Base-by-base conservation (phyloP, 2,113 vertebrate species). In the Bubo blakistoni region DNA sequence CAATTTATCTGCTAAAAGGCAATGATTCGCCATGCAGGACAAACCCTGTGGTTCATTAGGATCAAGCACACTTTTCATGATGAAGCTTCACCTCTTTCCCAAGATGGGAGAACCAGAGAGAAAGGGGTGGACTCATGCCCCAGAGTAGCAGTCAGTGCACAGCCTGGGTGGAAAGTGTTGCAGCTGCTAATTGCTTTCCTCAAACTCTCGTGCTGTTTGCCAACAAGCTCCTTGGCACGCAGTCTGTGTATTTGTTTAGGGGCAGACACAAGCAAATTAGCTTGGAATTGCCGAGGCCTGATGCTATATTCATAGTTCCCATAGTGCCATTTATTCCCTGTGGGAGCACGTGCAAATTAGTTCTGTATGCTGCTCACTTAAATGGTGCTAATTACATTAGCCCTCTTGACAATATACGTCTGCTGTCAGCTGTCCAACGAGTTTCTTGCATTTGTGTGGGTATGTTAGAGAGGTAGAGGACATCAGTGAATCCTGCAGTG, bases 321-420 rank as follows among this genome's bases (percentile, higher is more conserved):
- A 81, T 70, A 81, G 74, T 72, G 84, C 74, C 81, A 80, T 80
- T 96, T 94, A 94, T 70, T 97, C 94, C 89, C 89, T 44, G 92
- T 94, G 92, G 86, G 84, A 92, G 42, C 92, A 87, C 36, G 91
- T 96, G 95, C 89, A 96, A 97, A 97, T 97, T 96, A 97, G 96
- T 94, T 94, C 91, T 94, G 94, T 87, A 91, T 79, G 84, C 92
- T 95, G 84, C 95, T 96, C 94, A 66, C 84, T 97, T 97, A 82
- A 95, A 95, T 7, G 71, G 78, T 85, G 93, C 95, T 95, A 97
- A 95, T 94, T 97, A 58, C 92, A 87, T 66, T 54, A 22, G 66
- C 88, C 54, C 91, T 92, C 58, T 70, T 87, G 78, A 85, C 84
- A 96, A 85, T 87, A 63, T 71, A 52, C 0, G n/a, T 87, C 80